Percentiles rank a stretch among this genome's conserved stretches.
These are phyloP conservation scores for Macropodus opercularis DNA, from an alignment of 2,797 vertebrate species.

Conservation along the genomic window DNA sequence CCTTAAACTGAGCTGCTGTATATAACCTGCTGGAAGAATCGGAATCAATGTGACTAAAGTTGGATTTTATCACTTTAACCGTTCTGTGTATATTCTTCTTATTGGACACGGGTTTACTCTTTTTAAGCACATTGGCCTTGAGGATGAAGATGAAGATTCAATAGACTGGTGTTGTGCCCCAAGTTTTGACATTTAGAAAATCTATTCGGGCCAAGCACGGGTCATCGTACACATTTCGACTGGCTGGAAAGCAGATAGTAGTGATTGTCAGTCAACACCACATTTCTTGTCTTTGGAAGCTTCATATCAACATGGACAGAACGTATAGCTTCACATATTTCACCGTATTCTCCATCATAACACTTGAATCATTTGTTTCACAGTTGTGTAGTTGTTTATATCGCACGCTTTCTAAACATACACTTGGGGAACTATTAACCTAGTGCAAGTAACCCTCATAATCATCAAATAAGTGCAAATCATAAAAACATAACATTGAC, in stretches of 20 bases:
- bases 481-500: background rate
- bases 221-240: constrained; percentile 11
- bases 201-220: constrained; percentile 1
- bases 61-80: background rate
- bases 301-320: background rate
- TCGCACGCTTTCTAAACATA: too few species aligned
- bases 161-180: constrained; percentile 1
- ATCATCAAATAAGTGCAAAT: constrained; percentile 7
- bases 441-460: too few species aligned
- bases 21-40: background rate
- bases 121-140: background rate
- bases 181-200: constrained; percentile 25
- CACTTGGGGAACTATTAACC: too few species aligned
- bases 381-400: too few species aligned
- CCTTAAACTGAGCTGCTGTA: too few species aligned
- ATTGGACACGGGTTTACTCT: background rate
- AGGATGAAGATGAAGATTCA: background rate
- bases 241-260: constrained; percentile 3
- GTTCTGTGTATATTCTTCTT: background rate
- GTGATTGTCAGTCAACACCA: background rate
- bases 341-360: background rate
- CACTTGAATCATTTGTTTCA: background rate
- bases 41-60: background rate
- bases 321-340: constrained; percentile 3
- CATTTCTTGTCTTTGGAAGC: constrained; percentile 1